Evolutionary conservation across 2,888 invertebrate species (phyloP).

Genomic region (Macaria liturata): DNA sequence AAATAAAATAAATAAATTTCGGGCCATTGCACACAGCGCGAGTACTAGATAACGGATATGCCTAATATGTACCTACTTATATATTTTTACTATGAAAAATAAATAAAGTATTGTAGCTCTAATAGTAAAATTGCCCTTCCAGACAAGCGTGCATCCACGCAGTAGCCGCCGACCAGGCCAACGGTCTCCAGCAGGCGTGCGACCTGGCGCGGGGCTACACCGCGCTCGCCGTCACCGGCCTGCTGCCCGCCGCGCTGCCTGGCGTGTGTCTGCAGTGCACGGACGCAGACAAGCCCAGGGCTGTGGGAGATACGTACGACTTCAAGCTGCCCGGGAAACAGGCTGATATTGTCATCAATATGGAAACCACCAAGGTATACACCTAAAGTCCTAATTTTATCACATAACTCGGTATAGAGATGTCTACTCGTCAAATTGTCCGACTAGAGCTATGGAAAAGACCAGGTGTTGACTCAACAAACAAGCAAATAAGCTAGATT

Average conservation of each 20-base stretch:
- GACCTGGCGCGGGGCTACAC: slow-evolving; percentile 87
- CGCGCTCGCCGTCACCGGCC: slow-evolving; percentile 83
- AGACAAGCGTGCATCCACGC: slow-evolving; percentile 91
- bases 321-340: slow-evolving; percentile 87
- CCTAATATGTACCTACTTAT: too few species aligned
- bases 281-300: slow-evolving; percentile 64
- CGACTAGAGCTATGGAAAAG: too few species aligned
- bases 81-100: too few species aligned
- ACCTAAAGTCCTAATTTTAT: background rate
- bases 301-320: slow-evolving; percentile 85
- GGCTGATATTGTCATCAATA: slow-evolving; percentile 91
- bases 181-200: slow-evolving; percentile 84
- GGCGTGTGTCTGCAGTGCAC: slow-evolving; percentile 84
- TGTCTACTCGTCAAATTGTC: too few species aligned
- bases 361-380: slow-evolving; percentile 83
- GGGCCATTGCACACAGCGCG: too few species aligned
- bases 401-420: too few species aligned
- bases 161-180: slow-evolving; percentile 53
- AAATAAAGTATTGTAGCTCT: too few species aligned
- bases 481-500: too few species aligned
- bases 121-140: slow-evolving; percentile 30
- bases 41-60: too few species aligned
- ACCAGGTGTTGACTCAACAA: too few species aligned
- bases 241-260: slow-evolving; percentile 86
- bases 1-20: too few species aligned